These are phyloP conservation scores for Apantesis nais DNA, from an alignment of 2,888 invertebrate species.

Conservation along the genomic window DNA sequence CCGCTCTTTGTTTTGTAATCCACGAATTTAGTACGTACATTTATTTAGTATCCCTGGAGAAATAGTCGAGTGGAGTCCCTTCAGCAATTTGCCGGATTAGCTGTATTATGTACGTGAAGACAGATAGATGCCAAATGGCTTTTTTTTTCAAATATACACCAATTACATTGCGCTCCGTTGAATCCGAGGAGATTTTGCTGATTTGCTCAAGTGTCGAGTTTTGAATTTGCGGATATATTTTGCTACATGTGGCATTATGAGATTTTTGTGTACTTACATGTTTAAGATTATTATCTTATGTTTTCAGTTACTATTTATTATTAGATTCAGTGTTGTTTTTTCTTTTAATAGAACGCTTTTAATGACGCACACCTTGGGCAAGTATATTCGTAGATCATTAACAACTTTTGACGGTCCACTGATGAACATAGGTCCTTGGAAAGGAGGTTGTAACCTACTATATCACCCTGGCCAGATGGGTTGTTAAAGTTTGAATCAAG, in stretches of 20 bases:
- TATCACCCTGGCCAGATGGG: too few species aligned
- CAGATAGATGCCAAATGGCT: conserved; percentile 39
- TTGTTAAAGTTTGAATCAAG: too few species aligned
- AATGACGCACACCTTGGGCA: not conserved
- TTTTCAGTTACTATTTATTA: not conserved
- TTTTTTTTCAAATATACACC: conserved; percentile 43
- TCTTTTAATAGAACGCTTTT: not conserved
- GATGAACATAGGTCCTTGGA: too few species aligned
- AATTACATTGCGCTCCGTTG: conserved; percentile 43
- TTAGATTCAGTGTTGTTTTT: not conserved
- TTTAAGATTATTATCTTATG: not conserved
- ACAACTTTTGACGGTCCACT: too few species aligned
- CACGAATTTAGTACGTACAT: conserved; percentile 44
- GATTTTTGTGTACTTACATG: not conserved
- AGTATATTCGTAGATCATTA: not conserved
- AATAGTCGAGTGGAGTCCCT: conserved; percentile 44
- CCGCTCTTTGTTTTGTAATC: conserved; percentile 41
- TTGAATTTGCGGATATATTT: conserved; percentile 10
- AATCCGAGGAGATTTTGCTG: conserved; percentile 31
- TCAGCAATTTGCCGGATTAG: conserved; percentile 46
- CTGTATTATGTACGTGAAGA: conserved; percentile 47
- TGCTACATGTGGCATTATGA: conserved; percentile 4
- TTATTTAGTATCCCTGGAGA: conserved; percentile 46
- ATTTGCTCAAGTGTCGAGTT: conserved; percentile 19
- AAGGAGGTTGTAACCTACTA: too few species aligned